Evolutionary conservation across 2,888 invertebrate genomes (phyloP).

Genomic region (Caenorhabditis sp.): DNA sequence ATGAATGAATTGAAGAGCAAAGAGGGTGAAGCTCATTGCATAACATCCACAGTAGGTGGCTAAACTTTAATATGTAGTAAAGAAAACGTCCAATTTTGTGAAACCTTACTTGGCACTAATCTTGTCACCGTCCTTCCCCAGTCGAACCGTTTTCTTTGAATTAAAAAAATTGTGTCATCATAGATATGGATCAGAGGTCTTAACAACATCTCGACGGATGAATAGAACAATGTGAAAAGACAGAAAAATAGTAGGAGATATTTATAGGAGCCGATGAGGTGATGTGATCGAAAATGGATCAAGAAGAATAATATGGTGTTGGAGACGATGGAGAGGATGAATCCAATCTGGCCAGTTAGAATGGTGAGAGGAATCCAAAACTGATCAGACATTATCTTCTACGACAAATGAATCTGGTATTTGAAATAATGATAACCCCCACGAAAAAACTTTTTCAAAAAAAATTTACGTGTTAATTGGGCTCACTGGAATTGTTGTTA

Average conservation of each 20-base stretch:
- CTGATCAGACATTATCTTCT: background rate
- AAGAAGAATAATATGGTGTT: background rate
- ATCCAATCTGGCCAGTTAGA: background rate
- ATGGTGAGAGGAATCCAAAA: background rate
- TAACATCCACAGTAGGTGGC: constrained; percentile 24
- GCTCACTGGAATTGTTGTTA: no score
- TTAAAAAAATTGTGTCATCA: constrained; percentile 26
- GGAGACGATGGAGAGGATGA: background rate
- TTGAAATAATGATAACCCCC: no score
- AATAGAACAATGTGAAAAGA: constrained; percentile 26
- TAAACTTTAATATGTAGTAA: background rate
- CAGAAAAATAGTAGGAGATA: constrained; percentile 17
- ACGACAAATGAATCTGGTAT: no score
- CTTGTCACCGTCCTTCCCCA: background rate
- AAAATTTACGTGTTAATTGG: no score
- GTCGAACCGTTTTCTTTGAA: constrained; percentile 22
- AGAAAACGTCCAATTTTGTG: no score
- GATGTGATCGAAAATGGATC: background rate
- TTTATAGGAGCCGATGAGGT: constrained; percentile 11
- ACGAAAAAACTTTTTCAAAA: no score
- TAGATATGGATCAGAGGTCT: constrained; percentile 24
- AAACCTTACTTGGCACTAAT: background rate
- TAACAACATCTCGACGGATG: constrained; percentile 15
- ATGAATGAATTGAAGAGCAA: constrained; percentile 27
- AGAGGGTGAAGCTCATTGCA: constrained; percentile 21